Conservation (phyloP, 2,888 invertebrate genomes). For the Drosophila emarginata region DNA sequence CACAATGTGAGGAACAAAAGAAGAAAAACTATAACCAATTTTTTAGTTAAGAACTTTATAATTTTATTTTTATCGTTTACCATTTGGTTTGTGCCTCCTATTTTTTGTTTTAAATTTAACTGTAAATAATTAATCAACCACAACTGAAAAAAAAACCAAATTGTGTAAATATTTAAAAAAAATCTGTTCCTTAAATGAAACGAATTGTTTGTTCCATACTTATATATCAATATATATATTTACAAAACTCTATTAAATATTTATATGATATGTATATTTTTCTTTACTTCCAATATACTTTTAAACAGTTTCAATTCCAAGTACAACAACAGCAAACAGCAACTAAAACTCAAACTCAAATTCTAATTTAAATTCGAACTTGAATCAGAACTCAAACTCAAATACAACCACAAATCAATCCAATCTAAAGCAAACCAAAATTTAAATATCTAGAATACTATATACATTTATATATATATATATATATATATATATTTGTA, state of each 20-base stretch:
- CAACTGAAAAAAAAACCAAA: conserved; percentile 29
- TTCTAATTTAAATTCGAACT: conserved; percentile 30
- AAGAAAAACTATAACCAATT: conserved; percentile 48
- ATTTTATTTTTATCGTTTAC: conserved; percentile 43
- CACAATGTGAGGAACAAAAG: conserved; percentile 19
- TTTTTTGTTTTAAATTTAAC: conserved; percentile 53
- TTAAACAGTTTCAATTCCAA: conserved; percentile 43
- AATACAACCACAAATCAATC: conserved; percentile 48
- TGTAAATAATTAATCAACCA: conserved; percentile 80
- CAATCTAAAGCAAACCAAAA: conserved; percentile 36
- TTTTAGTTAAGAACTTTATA: conserved; percentile 50
- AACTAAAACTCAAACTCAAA: conserved; percentile 38
- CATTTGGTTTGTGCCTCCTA: conserved; percentile 50
- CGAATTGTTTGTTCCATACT: conserved; percentile 65
- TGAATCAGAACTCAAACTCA: conserved; percentile 28
- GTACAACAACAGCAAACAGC: conserved; percentile 46
- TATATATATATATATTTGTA: too few species aligned
- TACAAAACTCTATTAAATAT: conserved; percentile 74
- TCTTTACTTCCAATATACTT: conserved; percentile 65
- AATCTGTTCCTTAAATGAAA: conserved; percentile 55
- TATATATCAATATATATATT: conserved; percentile 73
- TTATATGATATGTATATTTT: conserved; percentile 76
- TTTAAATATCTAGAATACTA: conserved; percentile 31
- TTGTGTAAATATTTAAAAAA: conserved; percentile 78
- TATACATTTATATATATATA: background rate